Conservation (phyloP, 2,113 vertebrate species). For the Ardeotis arabs region DNA sequence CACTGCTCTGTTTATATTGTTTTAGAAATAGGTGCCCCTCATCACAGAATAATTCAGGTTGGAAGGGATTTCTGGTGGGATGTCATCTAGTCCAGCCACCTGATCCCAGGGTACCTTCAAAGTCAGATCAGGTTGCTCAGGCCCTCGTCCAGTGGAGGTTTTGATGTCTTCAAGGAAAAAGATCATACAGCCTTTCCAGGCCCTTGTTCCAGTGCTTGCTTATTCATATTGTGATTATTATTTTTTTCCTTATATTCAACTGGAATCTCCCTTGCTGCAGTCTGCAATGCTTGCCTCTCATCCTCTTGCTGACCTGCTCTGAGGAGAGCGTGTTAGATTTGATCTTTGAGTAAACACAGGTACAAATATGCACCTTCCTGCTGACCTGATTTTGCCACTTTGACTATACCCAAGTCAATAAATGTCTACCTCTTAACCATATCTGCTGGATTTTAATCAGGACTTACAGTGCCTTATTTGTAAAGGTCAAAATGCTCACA, state of each 20-base stretch:
- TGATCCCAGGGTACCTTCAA: not conserved
- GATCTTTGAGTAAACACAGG: not conserved
- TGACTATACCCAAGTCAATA: not conserved
- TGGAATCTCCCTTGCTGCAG: not conserved
- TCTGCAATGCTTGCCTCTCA: not conserved
- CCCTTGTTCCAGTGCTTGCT: not conserved
- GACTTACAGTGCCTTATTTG: not conserved
- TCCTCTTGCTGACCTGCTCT: not conserved
- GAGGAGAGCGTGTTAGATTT: not conserved
- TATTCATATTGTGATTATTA: not conserved
- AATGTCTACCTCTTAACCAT: not conserved
- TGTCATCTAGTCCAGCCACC: not conserved
- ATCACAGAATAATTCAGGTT: not conserved
- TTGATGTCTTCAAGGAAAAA: not conserved
- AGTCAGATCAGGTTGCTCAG: not conserved
- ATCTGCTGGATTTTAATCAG: not conserved
- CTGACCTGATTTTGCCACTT: not conserved
- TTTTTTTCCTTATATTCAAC: not conserved
- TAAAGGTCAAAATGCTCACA: not conserved
- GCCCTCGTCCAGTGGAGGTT: not conserved
- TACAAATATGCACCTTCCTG: not conserved
- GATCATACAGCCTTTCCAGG: not conserved
- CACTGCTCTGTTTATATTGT: fast-evolving
- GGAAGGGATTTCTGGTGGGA: not conserved
- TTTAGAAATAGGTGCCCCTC: not conserved